These are phyloP conservation scores for Zeuzera pyrina DNA, from an alignment of 2,888 invertebrate species.

Conservation along the genomic window DNA sequence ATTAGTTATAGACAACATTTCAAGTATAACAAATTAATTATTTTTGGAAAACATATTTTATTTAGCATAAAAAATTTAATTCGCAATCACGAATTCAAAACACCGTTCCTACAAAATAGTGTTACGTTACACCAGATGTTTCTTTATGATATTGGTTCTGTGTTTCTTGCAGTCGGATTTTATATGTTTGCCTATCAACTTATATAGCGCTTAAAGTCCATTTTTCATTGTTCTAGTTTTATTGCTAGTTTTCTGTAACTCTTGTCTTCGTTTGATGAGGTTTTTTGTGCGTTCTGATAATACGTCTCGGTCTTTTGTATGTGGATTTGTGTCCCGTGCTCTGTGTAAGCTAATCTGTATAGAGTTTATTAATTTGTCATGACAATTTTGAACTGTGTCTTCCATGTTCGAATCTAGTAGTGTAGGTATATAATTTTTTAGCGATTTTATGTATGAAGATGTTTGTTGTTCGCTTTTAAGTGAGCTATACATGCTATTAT, in stretches of 20 bases:
- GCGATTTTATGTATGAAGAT: not conserved
- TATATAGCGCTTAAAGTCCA: not conserved
- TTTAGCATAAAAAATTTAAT: too few relatives aligned
- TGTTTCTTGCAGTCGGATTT: conserved; percentile 8
- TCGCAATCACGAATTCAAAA: too few relatives aligned
- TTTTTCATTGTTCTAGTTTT: not conserved
- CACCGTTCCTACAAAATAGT: too few relatives aligned
- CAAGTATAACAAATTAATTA: too few relatives aligned
- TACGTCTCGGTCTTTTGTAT: not conserved
- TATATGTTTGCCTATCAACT: conserved; percentile 7
- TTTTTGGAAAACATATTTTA: too few relatives aligned
- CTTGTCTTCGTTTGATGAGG: not conserved
- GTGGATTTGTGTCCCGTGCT: not conserved
- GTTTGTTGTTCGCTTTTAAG: not conserved
- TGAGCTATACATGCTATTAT: not conserved
- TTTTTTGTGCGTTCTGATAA: not conserved
- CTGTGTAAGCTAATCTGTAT: not conserved
- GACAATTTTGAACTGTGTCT: not conserved
- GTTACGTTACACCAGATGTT: too few relatives aligned
- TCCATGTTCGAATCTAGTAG: not conserved
- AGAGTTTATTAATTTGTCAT: too few relatives aligned
- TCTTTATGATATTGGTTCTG: conserved; percentile 5
- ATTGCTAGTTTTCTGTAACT: not conserved
- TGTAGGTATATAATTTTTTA: not conserved
- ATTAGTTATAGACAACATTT: too few relatives aligned